A percentile compares a stretch with the other conserved stretches of the same genome.
Conservation (phyloP, 2,888 invertebrate genomes). For the Drosophila mettleri region DNA sequence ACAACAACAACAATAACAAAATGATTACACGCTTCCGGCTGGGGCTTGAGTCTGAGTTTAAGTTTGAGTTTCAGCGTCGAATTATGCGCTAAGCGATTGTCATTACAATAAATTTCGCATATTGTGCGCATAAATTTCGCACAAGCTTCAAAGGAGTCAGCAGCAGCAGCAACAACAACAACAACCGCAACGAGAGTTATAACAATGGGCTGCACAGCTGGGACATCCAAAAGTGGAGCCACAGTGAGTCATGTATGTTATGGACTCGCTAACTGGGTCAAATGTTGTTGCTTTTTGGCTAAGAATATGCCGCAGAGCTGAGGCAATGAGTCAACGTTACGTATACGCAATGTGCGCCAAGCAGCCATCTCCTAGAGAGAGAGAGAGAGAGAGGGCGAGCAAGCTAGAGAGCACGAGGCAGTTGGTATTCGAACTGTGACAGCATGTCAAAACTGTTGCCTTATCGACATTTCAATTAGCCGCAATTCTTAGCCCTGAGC, state of each 20-base stretch:
- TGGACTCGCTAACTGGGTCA: slow-evolving; percentile 65
- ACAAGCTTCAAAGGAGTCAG: slow-evolving; percentile 74
- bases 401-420: slow-evolving; percentile 8
- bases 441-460: slow-evolving; percentile 71
- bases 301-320: slow-evolving; percentile 41
- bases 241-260: slow-evolving; percentile 62
- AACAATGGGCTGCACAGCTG: slow-evolving; percentile 51
- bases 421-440: slow-evolving; percentile 55
- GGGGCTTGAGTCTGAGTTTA: slow-evolving; percentile 14
- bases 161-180: slow-evolving; percentile 33
- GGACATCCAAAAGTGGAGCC: slow-evolving; percentile 73
- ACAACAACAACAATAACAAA: slow-evolving; percentile 45
- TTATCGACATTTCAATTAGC: slow-evolving; percentile 82
- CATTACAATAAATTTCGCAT: slow-evolving; percentile 79
- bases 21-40: slow-evolving; percentile 79
- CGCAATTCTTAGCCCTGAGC: slow-evolving; percentile 66
- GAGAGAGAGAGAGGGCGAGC: neutral
- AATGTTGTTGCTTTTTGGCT: slow-evolving; percentile 48
- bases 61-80: slow-evolving; percentile 38
- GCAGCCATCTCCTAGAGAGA: slow-evolving; percentile 53
- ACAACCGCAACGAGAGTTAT: slow-evolving; percentile 19
- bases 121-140: slow-evolving; percentile 80
- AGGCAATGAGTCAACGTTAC: slow-evolving; percentile 68
- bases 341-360: slow-evolving; percentile 74
- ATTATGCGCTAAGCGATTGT: slow-evolving; percentile 78